Percentiles rank a stretch among this genome's conserved stretches.
Evolutionary conservation across 92 coral and sea anemone genomes (phyloP).

Genomic region (Ricordea florida): DNA sequence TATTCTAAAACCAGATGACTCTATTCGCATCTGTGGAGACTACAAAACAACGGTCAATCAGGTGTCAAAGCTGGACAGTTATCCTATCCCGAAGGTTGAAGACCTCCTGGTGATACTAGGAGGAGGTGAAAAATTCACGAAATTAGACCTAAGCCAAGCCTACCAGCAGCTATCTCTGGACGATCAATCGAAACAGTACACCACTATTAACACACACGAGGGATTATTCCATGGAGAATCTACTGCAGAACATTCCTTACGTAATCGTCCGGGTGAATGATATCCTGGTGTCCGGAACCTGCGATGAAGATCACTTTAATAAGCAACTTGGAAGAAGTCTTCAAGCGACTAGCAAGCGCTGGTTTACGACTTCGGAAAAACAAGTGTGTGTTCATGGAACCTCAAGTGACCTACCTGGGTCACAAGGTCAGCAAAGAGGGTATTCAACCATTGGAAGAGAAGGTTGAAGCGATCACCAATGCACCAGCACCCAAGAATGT

Average conservation of each 20-base stretch:
- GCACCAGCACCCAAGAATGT: conserved; percentile 60
- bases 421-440: conserved; percentile 13
- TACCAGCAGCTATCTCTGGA: no score
- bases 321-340: neutral
- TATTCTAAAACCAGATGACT: no score
- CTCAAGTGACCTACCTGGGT: conserved; percentile 24
- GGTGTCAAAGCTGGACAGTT: no score
- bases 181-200: no score
- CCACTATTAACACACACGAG: no score
- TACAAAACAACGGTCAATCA: no score
- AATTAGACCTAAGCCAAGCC: no score
- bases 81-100: no score
- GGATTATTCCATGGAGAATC: neutral
- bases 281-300: neutral
- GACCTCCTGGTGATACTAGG: no score
- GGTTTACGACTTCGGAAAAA: neutral
- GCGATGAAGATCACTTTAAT: neutral
- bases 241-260: neutral
- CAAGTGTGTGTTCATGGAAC: conserved; percentile 24
- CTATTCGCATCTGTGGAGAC: no score
- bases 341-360: neutral
- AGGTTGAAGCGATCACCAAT: conserved; percentile 44
- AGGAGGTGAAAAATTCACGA: no score
- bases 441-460: conserved; percentile 31
- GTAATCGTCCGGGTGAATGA: neutral